Conservation (phyloP, 1,140 invertebrate species). For the Carposina sasakii region DNA sequence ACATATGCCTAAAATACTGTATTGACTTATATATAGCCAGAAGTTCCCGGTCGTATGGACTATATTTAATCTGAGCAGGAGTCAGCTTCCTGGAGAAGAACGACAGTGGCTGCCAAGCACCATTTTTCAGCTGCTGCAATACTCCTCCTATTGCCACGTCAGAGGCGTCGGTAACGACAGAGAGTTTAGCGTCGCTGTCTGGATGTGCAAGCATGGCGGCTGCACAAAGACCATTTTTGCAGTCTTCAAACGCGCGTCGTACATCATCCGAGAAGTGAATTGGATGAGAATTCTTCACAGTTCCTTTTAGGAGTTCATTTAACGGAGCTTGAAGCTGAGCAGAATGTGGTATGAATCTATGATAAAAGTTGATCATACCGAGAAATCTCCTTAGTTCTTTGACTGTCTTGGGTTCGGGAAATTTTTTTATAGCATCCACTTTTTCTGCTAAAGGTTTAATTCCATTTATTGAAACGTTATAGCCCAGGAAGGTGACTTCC, state of each 20-base stretch:
- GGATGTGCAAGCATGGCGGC: constrained; percentile 32
- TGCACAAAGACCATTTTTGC: constrained; percentile 40
- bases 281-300: constrained; percentile 8
- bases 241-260: constrained; percentile 36
- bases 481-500: constrained; percentile 2
- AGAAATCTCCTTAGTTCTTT: not conserved
- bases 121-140: constrained; percentile 33
- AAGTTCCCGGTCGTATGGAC: too few relatives aligned
- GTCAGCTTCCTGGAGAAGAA: constrained; percentile 48
- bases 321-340: constrained; percentile 7
- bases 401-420: not conserved
- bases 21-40: not conserved
- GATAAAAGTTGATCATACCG: not conserved
- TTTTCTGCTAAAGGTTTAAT: constrained; percentile 8
- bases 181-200: constrained; percentile 2
- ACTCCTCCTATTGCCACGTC: constrained; percentile 38
- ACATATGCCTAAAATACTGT: not conserved
- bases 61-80: constrained; percentile 34
- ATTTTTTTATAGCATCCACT: not conserved
- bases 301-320: constrained; percentile 1
- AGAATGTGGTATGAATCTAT: not conserved
- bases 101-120: constrained; percentile 28
- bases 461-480: constrained; percentile 1
- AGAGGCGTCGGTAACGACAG: constrained; percentile 40
- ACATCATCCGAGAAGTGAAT: constrained; percentile 26